Evolutionary conservation across 2,888 invertebrate genomes (phyloP).

Genomic region (Gibbula magus): DNA sequence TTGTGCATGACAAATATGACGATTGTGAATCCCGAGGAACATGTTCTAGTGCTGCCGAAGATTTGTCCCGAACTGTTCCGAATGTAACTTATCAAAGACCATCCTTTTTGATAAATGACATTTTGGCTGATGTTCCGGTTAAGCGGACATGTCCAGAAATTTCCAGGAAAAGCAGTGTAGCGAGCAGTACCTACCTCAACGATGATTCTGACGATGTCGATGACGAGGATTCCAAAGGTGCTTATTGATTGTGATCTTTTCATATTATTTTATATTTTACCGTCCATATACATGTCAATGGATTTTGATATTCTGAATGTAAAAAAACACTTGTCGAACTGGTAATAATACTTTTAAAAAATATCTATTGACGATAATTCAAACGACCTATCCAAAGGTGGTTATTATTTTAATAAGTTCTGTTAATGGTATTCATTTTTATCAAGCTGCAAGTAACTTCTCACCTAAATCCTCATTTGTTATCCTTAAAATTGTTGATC

Average conservation of each 20-base stretch:
- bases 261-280: neutral
- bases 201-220: neutral
- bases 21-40: neutral
- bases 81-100: conserved; percentile 35
- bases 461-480: too few species aligned
- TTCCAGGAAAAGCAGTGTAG: neutral
- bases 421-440: too few species aligned
- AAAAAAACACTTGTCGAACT: too few species aligned
- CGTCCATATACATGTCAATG: neutral
- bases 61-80: neutral
- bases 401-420: too few species aligned
- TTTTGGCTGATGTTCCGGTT: conserved; percentile 40
- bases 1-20: neutral
- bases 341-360: too few species aligned
- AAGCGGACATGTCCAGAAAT: conserved; percentile 6
- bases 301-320: too few species aligned
- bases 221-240: neutral
- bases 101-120: conserved; percentile 55
- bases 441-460: too few species aligned
- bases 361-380: too few species aligned
- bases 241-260: neutral
- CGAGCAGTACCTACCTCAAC: neutral
- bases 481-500: too few species aligned
- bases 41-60: neutral
- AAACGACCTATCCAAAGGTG: too few species aligned